Evolutionary conservation across 2,797 vertebrate genomes (phyloP).

Genomic region (Lacerta bilineata): DNA sequence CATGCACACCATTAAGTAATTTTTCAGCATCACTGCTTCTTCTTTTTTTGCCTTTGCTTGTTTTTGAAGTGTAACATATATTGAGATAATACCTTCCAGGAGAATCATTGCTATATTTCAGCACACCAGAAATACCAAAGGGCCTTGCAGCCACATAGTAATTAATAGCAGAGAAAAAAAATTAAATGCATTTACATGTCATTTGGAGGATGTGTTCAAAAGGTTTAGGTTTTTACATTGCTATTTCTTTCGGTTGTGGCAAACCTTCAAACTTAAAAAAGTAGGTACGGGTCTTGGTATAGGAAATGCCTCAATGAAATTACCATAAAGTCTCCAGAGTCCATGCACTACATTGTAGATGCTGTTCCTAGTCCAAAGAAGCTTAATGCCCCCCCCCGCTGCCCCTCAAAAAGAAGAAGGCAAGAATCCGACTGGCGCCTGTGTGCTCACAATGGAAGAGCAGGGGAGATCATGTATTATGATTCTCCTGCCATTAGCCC

Average conservation of each 20-base stretch:
- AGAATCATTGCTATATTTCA: constrained; percentile 14
- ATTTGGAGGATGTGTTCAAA: constrained; percentile 29
- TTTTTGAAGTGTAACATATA: not conserved
- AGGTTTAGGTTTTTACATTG: not conserved
- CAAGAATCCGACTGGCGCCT: too few relatives aligned
- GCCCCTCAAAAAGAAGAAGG: too few relatives aligned
- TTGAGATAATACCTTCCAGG: not conserved
- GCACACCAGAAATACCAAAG: not conserved
- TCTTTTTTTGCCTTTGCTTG: too few relatives aligned
- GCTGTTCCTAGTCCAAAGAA: not conserved
- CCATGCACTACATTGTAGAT: not conserved
- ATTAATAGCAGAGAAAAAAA: not conserved
- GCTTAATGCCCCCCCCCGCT: too few relatives aligned
- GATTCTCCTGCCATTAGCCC: too few relatives aligned
- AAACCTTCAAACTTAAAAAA: constrained; percentile 34
- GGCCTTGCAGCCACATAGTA: not conserved
- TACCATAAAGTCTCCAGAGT: not conserved
- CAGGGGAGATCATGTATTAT: too few relatives aligned
- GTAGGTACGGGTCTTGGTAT: not conserved
- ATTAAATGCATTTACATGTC: constrained; percentile 17
- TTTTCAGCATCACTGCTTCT: not conserved
- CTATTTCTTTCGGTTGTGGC: constrained; percentile 41
- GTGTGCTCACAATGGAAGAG: too few relatives aligned
- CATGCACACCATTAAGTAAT: not conserved
- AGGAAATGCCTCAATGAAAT: not conserved